phyloP scores from a whole-genome alignment of 2,797 vertebrate species.

The Cuculus canorus region DNA sequence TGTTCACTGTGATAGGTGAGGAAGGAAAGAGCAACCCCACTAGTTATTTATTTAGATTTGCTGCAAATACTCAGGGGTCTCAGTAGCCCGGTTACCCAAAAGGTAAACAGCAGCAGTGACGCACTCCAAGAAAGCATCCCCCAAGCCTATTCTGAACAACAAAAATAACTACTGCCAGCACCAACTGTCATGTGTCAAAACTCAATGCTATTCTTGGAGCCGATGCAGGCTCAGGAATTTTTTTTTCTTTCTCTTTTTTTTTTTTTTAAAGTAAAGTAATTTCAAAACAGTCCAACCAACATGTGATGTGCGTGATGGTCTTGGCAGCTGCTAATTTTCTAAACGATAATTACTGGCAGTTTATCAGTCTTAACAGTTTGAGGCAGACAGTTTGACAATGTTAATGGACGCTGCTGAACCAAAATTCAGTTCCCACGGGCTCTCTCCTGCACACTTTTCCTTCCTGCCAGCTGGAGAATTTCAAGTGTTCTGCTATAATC shows the following conservation, averaged over 20 bases:
- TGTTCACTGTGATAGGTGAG: not conserved
- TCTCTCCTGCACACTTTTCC: not conserved
- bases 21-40: not conserved
- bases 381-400: conserved; percentile 40
- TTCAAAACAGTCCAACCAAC: conserved; percentile 29
- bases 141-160: not conserved
- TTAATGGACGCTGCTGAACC: not conserved
- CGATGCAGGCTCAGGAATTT: conserved; percentile 11
- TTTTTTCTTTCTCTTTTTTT: not conserved
- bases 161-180: conserved; percentile 56
- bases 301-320: not conserved
- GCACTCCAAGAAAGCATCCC: conserved; percentile 35
- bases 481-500: conserved; percentile 15
- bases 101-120: conserved; percentile 1
- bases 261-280: not conserved
- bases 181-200: conserved; percentile 60
- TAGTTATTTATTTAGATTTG: conserved; percentile 19
- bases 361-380: conserved; percentile 14
- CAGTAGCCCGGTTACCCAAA: not conserved
- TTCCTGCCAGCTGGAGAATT: conserved; percentile 1
- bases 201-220: conserved; percentile 52
- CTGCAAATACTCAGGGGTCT: conserved; percentile 19
- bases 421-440: conserved; percentile 24
- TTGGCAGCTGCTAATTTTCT: conserved; percentile 30
- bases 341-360: conserved; percentile 33